Conservation (phyloP, 2,888 invertebrate species). For the Agonopterix subpropinquella region DNA sequence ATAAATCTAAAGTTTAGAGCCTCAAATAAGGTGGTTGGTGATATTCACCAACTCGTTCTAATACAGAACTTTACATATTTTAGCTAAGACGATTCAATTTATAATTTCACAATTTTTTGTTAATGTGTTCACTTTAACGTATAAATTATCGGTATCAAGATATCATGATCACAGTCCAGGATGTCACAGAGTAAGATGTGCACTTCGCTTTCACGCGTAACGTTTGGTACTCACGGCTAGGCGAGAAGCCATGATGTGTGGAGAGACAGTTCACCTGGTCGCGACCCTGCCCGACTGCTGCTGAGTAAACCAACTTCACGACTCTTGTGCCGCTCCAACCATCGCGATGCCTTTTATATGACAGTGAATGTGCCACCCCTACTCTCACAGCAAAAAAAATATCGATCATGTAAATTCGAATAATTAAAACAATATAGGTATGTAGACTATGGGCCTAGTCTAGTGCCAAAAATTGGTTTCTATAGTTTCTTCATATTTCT, state of each 20-base stretch:
- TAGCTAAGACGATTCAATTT: no score
- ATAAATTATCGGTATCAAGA: no score
- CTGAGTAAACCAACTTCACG: constrained; percentile 31
- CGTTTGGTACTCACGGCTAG: constrained; percentile 52
- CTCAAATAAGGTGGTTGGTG: no score
- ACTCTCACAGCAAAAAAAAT: constrained; percentile 38
- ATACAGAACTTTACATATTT: no score
- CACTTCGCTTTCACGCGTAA: constrained; percentile 18
- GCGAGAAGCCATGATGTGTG: constrained; percentile 56
- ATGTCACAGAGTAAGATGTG: neutral
- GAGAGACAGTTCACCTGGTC: constrained; percentile 26
- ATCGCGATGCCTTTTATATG: constrained; percentile 55
- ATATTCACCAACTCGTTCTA: no score
- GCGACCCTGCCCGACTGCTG: constrained; percentile 31
- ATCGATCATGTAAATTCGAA: constrained; percentile 28
- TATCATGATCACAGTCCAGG: no score
- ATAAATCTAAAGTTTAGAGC: no score
- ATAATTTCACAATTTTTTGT: no score
- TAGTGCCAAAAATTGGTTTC: constrained; percentile 1
- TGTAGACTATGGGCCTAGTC: neutral
- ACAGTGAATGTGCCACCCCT: constrained; percentile 63
- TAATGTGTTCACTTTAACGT: no score
- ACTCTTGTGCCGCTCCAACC: constrained; percentile 37
- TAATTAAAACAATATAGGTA: constrained; percentile 17
- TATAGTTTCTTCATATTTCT: constrained; percentile 1